These are phyloP conservation scores for Gobius niger DNA, from an alignment of 2,113 vertebrate species.

Conservation along the genomic window DNA sequence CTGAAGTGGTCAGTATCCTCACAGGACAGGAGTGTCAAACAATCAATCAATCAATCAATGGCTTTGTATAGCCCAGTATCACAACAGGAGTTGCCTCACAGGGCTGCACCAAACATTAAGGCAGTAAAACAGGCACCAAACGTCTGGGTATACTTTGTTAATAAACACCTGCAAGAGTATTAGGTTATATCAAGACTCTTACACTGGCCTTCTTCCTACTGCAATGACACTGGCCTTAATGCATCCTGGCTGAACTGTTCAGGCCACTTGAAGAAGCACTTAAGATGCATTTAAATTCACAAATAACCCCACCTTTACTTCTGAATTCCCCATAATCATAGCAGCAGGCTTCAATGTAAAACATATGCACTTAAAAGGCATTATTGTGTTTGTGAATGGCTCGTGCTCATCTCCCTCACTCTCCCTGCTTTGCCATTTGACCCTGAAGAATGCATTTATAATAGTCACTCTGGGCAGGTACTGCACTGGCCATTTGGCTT, in stretches of 20 bases:
- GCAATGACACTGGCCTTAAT: background rate
- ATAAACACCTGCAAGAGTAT: too few species aligned
- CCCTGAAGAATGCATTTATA: slow-evolving; percentile 27
- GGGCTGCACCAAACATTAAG: too few species aligned
- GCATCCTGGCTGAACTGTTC: background rate
- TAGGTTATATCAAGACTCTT: background rate
- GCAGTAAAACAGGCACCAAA: too few species aligned
- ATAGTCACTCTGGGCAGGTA: slow-evolving; percentile 20
- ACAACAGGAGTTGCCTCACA: too few species aligned
- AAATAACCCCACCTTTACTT: slow-evolving; percentile 16
- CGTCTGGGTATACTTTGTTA: too few species aligned
- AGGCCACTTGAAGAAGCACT: background rate
- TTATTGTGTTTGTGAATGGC: slow-evolving; percentile 12
- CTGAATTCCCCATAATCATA: slow-evolving; percentile 14
- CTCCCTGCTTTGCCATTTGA: slow-evolving; percentile 17
- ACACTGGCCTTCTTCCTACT: background rate
- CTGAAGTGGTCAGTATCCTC: too few species aligned
- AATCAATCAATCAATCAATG: too few species aligned
- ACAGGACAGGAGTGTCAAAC: too few species aligned
- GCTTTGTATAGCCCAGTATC: too few species aligned
- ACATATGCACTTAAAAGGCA: slow-evolving; percentile 15
- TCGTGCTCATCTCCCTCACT: slow-evolving; percentile 14
- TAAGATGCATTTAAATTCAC: slow-evolving; percentile 8
- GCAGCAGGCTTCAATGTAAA: slow-evolving; percentile 24
- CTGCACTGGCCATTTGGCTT: background rate